phyloP scores from a whole-genome alignment of 2,888 invertebrate species.

The Tridacna gigas region DNA sequence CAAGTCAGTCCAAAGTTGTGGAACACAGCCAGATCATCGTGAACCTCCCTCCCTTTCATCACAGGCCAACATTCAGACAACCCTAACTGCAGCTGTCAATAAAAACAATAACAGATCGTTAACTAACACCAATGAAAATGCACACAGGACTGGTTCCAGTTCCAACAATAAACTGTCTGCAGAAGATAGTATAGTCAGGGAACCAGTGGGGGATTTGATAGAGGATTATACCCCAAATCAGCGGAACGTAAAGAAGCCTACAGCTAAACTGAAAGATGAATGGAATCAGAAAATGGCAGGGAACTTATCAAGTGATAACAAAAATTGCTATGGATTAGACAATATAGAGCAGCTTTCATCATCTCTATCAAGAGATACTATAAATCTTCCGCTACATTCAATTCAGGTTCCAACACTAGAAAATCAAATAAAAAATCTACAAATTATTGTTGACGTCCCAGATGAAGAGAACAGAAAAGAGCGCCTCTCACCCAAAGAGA shows the following conservation, averaged over 20 bases:
- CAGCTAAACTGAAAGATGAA: background rate
- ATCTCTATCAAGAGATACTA: constrained; percentile 10
- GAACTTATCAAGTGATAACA: background rate
- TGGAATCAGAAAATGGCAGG: background rate
- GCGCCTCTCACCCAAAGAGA: constrained; percentile 70
- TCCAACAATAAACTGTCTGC: constrained; percentile 11
- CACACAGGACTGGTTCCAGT: background rate
- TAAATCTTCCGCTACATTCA: constrained; percentile 32
- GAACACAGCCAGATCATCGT: constrained; percentile 36
- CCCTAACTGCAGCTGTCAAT: background rate
- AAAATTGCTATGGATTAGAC: background rate
- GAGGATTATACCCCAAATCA: constrained; percentile 20
- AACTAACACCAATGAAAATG: background rate
- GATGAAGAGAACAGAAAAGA: constrained; percentile 70
- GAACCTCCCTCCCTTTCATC: background rate
- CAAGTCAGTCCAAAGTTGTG: constrained; percentile 62
- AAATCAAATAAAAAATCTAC: constrained; percentile 57
- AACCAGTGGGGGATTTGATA: constrained; percentile 9
- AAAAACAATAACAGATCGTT: constrained; percentile 19
- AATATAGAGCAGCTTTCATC: background rate
- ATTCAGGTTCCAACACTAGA: constrained; percentile 33
- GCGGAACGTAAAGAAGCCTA: background rate
- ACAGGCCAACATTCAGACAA: constrained; percentile 15
- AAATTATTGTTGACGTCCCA: constrained; percentile 63
- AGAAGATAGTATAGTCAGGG: background rate